Percentiles rank a stretch among this genome's conserved stretches.
phyloP scores from a whole-genome alignment of 2,888 invertebrate species.

The Sesia bembeciformis region DNA sequence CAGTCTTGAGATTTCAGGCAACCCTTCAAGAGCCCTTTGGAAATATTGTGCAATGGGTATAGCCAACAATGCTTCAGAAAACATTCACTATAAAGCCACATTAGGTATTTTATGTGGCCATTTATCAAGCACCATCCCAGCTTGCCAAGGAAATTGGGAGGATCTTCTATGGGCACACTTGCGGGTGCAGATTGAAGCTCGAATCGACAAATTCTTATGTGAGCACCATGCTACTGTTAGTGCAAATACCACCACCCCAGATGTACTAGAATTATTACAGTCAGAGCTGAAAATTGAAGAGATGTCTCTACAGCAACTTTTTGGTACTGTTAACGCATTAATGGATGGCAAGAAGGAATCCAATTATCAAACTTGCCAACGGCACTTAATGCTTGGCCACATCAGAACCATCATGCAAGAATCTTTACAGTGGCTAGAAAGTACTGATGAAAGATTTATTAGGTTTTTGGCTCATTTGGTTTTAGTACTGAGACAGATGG shows the following conservation, averaged over 20 bases:
- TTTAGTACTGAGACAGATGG: slow-evolving; percentile 86
- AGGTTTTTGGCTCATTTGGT: slow-evolving; percentile 91
- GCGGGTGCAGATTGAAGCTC: slow-evolving; percentile 85
- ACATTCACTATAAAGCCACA: slow-evolving; percentile 76
- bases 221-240: slow-evolving; percentile 62
- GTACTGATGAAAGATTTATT: slow-evolving; percentile 72
- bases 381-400: slow-evolving; percentile 88
- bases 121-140: slow-evolving; percentile 81
- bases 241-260: slow-evolving; percentile 52
- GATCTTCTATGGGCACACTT: slow-evolving; percentile 93
- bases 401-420: slow-evolving; percentile 82
- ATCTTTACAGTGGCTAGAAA: slow-evolving; percentile 79
- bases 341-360: slow-evolving; percentile 75
- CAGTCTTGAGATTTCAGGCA: slow-evolving; percentile 83
- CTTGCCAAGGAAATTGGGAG: slow-evolving; percentile 87
- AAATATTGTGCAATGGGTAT: slow-evolving; percentile 82
- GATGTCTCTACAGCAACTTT: slow-evolving; percentile 52
- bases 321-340: slow-evolving; percentile 56
- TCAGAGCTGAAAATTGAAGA: slow-evolving; percentile 49
- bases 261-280: slow-evolving; percentile 55
- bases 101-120: slow-evolving; percentile 89
- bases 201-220: slow-evolving; percentile 80
- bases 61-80: slow-evolving; percentile 70
- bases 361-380: slow-evolving; percentile 86
- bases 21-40: slow-evolving; percentile 86